Evolutionary conservation across 2,888 invertebrate genomes (phyloP).

Genomic region (Tetanocera ferruginea): DNA sequence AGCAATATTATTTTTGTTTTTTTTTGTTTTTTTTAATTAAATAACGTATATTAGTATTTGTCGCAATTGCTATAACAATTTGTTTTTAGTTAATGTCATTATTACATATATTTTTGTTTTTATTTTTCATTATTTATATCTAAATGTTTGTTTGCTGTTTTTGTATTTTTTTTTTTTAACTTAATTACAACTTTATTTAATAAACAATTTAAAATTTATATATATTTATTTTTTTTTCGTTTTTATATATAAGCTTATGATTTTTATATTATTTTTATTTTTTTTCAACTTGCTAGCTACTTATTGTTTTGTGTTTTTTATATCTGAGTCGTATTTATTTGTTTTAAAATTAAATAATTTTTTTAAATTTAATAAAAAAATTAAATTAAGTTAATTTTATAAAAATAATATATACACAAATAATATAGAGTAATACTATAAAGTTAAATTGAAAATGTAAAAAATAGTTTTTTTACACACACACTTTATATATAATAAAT

Average conservation of each 20-base stretch:
- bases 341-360: background rate
- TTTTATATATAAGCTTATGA: background rate
- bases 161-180: background rate
- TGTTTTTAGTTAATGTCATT: background rate
- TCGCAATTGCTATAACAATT: background rate
- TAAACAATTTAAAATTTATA: background rate
- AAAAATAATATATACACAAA: no score
- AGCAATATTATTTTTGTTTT: background rate
- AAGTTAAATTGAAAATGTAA: no score
- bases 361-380: no score
- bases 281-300: conserved; percentile 29
- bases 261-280: background rate
- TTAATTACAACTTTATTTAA: background rate
- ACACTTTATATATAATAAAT: no score
- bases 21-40: background rate
- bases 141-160: conserved; percentile 3
- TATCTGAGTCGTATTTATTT: conserved; percentile 21
- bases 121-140: background rate
- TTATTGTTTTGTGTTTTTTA: conserved; percentile 13
- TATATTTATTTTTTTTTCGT: background rate
- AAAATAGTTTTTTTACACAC: no score
- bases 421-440: no score
- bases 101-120: conserved; percentile 7
- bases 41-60: background rate
- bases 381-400: no score